Evolutionary conservation across 2,113 vertebrate genomes (phyloP), one percentile per base, ranked within the genome.

Genomic region (Oryzias curvinotus): DNA sequence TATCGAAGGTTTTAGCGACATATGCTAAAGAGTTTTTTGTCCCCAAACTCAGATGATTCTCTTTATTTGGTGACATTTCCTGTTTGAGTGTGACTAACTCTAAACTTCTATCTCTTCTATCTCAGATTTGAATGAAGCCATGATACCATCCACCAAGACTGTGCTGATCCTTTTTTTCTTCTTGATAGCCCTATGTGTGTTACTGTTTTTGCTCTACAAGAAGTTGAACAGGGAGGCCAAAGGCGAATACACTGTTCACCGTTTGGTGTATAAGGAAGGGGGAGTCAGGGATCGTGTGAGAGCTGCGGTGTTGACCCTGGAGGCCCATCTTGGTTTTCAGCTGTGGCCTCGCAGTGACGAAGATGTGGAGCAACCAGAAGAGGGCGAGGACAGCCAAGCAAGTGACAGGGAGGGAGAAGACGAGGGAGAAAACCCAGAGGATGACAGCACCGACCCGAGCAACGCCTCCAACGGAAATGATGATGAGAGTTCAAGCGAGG

Each of bases 191-290:
- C 79, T 93, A 2, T 0, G 85, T 6, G 0, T 54, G 12, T 30
- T 78, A 18, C 74, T 93, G 13, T 4, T 91, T 17, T 58, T 65
- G 66, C 46, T 91, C 5, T 93, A 92, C 70, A 88, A 77, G 65
- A 71, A 58, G 50, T 50, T 93, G 57, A 92, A 92, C 78, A 75
- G 4, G 46, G 73, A 91, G 14, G 52, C 85, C 14, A 1, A 90
- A 13, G 78, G 71, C 5, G 28, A 90, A 65, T 93, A 91, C 45
- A 85, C 88, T 0, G 16, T 91, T 36, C 59, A 1, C 0, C 60
- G 12, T 7, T 51, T 93, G 0, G 15, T 91, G 17, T 85, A 78
- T 7, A 70, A 73, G 41, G 57, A 89, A 42, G 87, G 85, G 12
- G 91, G 91, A 45, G 15, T 88, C 52, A 82, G 88, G 58, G 91